Evolutionary conservation across 2,113 vertebrate species (phyloP).

Genomic region (Tragelaphus strepsiceros): DNA sequence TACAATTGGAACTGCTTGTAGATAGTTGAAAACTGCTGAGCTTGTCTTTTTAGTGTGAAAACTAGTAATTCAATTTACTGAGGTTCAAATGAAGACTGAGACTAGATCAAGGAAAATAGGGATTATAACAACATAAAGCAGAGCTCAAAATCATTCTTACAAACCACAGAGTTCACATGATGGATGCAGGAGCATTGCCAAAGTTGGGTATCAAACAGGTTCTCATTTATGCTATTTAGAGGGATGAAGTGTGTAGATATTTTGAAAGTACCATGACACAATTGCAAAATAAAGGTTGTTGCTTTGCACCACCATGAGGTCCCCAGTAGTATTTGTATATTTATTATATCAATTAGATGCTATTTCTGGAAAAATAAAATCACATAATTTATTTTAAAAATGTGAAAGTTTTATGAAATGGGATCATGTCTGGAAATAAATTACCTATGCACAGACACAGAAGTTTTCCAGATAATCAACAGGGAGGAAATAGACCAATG

Average conservation of each 20-base stretch:
- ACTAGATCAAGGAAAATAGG: not conserved
- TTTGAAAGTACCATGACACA: not conserved
- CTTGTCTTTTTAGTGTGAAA: not conserved
- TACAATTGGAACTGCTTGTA: not conserved
- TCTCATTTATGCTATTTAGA: not conserved
- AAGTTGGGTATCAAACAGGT: not conserved
- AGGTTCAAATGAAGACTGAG: not conserved
- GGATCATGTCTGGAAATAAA: not conserved
- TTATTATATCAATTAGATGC: not conserved
- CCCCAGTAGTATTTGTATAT: not conserved
- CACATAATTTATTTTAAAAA: not conserved
- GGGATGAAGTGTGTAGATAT: too few species aligned
- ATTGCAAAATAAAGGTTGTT: not conserved
- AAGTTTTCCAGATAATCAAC: not conserved
- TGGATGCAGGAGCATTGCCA: not conserved
- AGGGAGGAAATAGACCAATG: not conserved
- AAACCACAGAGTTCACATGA: not conserved
- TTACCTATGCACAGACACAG: not conserved
- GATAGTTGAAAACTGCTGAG: not conserved
- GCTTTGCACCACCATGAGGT: not conserved
- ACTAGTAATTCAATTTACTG: not conserved
- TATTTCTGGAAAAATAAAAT: not conserved
- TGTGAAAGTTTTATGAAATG: not conserved
- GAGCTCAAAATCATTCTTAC: not conserved
- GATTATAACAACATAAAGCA: not conserved